Percentiles rank a stretch among this genome's conserved stretches.
Evolutionary conservation across 2,888 invertebrate genomes (phyloP).

Genomic region (Eupeodes latifasciatus): DNA sequence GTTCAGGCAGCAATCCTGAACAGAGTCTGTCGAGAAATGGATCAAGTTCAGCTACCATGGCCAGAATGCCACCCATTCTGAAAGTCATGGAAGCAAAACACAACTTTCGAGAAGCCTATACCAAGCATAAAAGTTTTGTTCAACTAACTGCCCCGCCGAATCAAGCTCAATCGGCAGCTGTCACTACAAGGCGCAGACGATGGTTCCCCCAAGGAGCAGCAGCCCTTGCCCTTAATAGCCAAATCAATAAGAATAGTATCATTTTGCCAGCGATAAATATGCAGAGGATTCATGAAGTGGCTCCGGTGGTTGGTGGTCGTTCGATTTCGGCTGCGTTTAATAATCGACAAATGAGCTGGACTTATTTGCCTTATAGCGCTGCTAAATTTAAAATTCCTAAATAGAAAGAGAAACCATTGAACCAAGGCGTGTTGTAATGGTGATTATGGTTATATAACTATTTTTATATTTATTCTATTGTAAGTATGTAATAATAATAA

Average conservation of each 20-base stretch:
- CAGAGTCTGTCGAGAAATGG: constrained; percentile 57
- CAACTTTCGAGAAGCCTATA: constrained; percentile 80
- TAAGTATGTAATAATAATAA: constrained; percentile 27
- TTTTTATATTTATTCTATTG: constrained; percentile 66
- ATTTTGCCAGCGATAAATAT: constrained; percentile 81
- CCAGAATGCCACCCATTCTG: constrained; percentile 83
- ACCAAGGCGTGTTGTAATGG: neutral
- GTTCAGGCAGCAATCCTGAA: constrained; percentile 47
- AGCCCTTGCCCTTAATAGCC: constrained; percentile 20
- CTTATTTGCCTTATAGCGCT: constrained; percentile 83
- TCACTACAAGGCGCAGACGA: constrained; percentile 71
- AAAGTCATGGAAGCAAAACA: constrained; percentile 81
- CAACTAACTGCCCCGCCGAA: constrained; percentile 80
- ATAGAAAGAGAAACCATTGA: constrained; percentile 79
- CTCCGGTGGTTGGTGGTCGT: constrained; percentile 77
- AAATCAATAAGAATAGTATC: constrained; percentile 81
- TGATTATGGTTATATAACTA: constrained; percentile 4
- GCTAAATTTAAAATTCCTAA: constrained; percentile 83
- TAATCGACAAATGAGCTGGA: constrained; percentile 80
- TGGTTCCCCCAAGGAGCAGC: constrained; percentile 62
- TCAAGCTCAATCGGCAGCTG: constrained; percentile 81
- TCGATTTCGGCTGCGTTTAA: constrained; percentile 83
- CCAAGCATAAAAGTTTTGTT: constrained; percentile 81
- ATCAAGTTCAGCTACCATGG: constrained; percentile 78
- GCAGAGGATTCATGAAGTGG: constrained; percentile 74